phyloP scores from a whole-genome alignment of 2,113 vertebrate species.

The Eulemur rufifrons region DNA sequence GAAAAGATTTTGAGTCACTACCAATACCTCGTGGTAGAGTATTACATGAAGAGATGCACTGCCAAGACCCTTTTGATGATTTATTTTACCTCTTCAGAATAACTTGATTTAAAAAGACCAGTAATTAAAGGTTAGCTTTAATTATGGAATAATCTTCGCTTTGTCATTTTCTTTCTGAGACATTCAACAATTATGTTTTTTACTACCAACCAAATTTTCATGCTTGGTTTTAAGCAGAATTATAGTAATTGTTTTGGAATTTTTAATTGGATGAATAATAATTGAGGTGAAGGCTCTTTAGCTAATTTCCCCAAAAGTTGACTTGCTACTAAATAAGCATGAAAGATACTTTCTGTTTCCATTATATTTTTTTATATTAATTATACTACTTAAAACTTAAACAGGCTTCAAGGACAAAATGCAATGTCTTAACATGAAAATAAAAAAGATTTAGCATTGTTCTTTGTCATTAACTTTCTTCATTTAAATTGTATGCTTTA shows the following conservation, averaged over 20 bases:
- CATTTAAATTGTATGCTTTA: constrained; percentile 58
- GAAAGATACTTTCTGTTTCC: constrained; percentile 69
- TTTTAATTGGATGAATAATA: constrained; percentile 76
- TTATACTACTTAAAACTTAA: constrained; percentile 60
- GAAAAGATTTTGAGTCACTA: neutral
- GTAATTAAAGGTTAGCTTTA: constrained; percentile 73
- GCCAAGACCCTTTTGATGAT: constrained; percentile 38
- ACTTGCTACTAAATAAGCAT: constrained; percentile 64
- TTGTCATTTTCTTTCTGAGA: constrained; percentile 66
- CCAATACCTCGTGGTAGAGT: neutral
- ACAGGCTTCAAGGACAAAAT: constrained; percentile 48
- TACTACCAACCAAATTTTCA: constrained; percentile 52
- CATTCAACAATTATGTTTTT: constrained; percentile 61
- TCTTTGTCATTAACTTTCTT: constrained; percentile 48
- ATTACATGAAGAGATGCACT: neutral
- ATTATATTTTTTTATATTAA: constrained; percentile 70
- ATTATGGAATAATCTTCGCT: constrained; percentile 63
- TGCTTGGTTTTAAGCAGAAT: constrained; percentile 67
- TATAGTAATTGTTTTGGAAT: constrained; percentile 72
- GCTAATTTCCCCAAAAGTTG: constrained; percentile 61
- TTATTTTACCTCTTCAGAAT: constrained; percentile 64
- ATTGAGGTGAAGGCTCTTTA: constrained; percentile 66
- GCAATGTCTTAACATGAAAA: constrained; percentile 47
- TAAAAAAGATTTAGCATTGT: constrained; percentile 35
- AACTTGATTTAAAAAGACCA: constrained; percentile 54